These are phyloP conservation scores for Nymphicus hollandicus DNA, from an alignment of 2,113 vertebrate species.

Conservation along the genomic window DNA sequence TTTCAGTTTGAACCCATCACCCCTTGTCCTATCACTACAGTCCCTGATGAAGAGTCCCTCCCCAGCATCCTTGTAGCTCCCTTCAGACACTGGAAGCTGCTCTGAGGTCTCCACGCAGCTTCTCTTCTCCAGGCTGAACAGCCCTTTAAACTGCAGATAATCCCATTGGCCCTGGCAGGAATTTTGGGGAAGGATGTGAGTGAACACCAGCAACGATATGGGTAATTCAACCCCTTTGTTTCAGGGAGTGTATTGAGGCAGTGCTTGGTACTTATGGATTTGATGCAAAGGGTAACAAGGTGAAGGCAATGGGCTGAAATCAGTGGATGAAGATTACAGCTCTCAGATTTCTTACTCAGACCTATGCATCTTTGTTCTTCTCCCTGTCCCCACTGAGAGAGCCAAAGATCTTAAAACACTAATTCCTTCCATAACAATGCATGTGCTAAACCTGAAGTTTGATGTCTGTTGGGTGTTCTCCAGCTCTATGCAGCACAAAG, in stretches of 20 bases:
- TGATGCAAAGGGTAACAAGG: neutral
- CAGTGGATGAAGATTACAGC: neutral
- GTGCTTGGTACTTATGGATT: neutral
- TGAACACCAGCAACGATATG: neutral
- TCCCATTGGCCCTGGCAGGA: neutral
- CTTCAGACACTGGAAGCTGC: neutral
- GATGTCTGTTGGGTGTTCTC: neutral
- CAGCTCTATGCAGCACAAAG: neutral
- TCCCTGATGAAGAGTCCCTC: neutral
- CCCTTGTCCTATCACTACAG: neutral
- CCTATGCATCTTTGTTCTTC: neutral
- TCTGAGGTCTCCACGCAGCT: neutral
- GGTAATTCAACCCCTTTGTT: neutral
- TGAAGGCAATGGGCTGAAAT: neutral
- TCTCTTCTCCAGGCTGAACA: neutral
- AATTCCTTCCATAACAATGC: neutral
- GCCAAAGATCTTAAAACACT: fast-evolving
- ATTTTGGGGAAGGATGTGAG: neutral
- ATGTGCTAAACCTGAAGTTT: neutral
- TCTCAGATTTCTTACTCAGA: neutral
- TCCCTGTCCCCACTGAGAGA: neutral
- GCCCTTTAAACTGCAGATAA: neutral
- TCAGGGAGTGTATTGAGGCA: neutral
- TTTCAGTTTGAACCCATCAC: neutral
- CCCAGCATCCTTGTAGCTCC: neutral